Conservation (phyloP, 1,140 invertebrate genomes). For the Onthophagus taurus region DNA sequence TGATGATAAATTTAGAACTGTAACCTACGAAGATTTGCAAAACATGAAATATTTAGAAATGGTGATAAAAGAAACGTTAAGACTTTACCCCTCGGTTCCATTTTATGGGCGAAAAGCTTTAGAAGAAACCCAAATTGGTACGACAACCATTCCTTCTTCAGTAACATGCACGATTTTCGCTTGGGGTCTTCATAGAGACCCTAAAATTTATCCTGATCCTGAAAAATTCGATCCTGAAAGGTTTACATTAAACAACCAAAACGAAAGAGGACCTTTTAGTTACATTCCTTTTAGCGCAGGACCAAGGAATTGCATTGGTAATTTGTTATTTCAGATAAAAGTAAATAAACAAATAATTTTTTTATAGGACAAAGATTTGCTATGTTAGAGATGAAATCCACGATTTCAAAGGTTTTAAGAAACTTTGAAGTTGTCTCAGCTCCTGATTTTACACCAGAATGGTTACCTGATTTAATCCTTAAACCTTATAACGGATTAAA, state of each 20-base stretch:
- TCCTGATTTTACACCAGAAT: no score
- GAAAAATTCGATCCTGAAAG: conserved; percentile 3
- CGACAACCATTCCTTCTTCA: background rate
- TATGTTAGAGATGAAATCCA: conserved; percentile 62
- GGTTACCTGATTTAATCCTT: no score
- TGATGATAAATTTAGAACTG: background rate
- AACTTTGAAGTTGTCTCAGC: no score
- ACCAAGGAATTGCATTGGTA: conserved; percentile 8
- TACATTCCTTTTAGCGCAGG: conserved; percentile 5
- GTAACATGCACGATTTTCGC: background rate
- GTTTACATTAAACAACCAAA: background rate
- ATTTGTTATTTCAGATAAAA: background rate
- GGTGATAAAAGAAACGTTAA: conserved; percentile 7
- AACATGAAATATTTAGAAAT: conserved; percentile 24
- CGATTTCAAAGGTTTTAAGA: conserved; percentile 56
- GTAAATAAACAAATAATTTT: background rate
- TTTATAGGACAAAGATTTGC: conserved; percentile 65
- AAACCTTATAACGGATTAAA: no score
- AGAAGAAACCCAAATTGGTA: conserved; percentile 24
- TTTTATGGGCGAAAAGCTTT: background rate
- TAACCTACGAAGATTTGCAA: conserved; percentile 1
- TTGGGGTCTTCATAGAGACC: background rate
- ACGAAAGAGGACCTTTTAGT: background rate
- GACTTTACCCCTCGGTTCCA: conserved; percentile 5
- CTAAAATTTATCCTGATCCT: background rate